Evolutionary conservation across 2,113 vertebrate genomes (phyloP), one percentile per base, ranked within the genome.

Genomic region (Pleuronectes platessa): DNA sequence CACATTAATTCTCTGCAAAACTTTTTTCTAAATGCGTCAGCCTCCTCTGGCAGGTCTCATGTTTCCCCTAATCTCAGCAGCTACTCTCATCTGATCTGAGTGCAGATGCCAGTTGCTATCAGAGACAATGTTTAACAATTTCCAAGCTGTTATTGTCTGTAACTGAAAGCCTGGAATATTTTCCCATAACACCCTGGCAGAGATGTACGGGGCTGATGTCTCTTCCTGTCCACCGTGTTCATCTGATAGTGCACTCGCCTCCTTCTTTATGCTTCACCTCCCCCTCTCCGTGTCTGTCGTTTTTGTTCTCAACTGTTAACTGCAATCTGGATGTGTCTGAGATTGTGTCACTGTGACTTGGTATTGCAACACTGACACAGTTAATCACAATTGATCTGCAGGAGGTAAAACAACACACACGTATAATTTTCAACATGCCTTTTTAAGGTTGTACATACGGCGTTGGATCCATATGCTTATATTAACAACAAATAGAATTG

Each of bases 151-250:
- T 92, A 91, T 89, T 92, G 86, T 92, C 88, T 93, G 84, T 72
- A 53, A 73, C 86, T 86, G 86, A 92, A 89, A 82, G 84, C 35
- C 82, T 62, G 31, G 24, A 82, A 74, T 76, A 88, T 80, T 93
- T 93, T 94, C 94, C 93, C 93, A 95, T 92, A 92, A 90, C 92
- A 92, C 79, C 47, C 71, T 63, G 66, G 37, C 71, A 31, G 68
- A 87, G 92, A 94, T 94, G 89, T 64, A 54, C 74, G 70, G 62
- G 31, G 23, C 89, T 89, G 90, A 94, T 93, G 92, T 91, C 88
- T 87, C 90, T 79, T 24, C 58, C 71, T 71, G 56, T 74, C 20
- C 82, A 62, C 55, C 17, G 21, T 3, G 18, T 70, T 81, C 40
- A 85, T 90, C 88, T 89, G 86, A 90, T 88, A 87, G 77, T 79